A percentile compares a stretch with the other conserved stretches of the same genome.
Conservation (phyloP, 2,797 vertebrate genomes). For the Gymnodraco acuticeps region DNA sequence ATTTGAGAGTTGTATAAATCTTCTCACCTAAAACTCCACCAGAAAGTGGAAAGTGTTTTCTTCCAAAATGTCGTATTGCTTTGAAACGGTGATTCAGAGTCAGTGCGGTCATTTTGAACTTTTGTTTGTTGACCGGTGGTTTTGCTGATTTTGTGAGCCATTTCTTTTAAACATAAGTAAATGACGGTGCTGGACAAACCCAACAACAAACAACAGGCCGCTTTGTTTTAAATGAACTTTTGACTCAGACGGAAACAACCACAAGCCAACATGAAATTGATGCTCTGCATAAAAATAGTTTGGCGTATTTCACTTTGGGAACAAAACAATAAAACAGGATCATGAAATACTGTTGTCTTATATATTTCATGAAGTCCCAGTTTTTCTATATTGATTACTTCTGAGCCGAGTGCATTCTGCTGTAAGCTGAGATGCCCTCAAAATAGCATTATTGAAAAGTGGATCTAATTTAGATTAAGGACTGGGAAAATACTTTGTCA, state of each 20-base stretch:
- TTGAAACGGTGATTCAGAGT: not conserved
- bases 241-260: conserved; percentile 47
- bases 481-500: not conserved
- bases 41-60: not conserved
- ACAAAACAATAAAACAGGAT: conserved; percentile 26
- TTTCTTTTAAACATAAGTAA: conserved; percentile 62
- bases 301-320: conserved; percentile 34
- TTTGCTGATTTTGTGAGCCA: conserved; percentile 19
- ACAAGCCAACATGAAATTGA: conserved; percentile 50
- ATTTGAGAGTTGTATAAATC: not conserved
- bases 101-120: conserved; percentile 3
- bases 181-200: conserved; percentile 52
- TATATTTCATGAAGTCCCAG: not conserved
- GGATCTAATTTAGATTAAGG: not conserved
- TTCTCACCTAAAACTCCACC: not conserved
- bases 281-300: conserved; percentile 43
- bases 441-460: no score
- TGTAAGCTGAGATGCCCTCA: not conserved
- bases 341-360: not conserved
- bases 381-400: not conserved
- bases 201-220: conserved; percentile 53
- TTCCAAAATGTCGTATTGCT: not conserved
- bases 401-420: not conserved
- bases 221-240: conserved; percentile 51
- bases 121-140: conserved; percentile 8